A percentile compares a stretch with the other conserved stretches of the same genome.
These are phyloP conservation scores for Xestia sexstrigata DNA, from an alignment of 2,888 invertebrate genomes.

Conservation along the genomic window DNA sequence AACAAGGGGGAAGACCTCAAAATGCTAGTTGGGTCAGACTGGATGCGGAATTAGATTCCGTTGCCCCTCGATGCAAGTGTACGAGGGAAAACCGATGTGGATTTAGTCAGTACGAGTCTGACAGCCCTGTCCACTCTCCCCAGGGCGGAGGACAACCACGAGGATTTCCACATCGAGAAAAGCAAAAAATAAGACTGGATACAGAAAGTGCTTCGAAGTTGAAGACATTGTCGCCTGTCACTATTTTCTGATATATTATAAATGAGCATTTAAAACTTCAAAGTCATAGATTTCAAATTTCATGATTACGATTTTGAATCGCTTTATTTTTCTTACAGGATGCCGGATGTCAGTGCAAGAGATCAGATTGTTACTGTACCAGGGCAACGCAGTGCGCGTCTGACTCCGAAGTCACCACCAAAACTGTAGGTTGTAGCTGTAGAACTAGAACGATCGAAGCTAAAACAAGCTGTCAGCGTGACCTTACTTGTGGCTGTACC, in stretches of 20 bases:
- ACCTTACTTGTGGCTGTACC: slow-evolving; percentile 29
- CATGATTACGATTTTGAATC: not conserved
- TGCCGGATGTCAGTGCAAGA: slow-evolving; percentile 29
- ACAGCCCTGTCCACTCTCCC: too few species aligned
- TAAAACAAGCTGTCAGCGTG: slow-evolving; percentile 11
- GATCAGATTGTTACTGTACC: slow-evolving; percentile 18
- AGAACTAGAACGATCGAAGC: not conserved
- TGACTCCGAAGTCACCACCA: not conserved
- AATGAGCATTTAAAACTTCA: not conserved
- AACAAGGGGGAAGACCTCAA: not conserved
- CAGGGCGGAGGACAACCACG: too few species aligned
- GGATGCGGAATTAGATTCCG: not conserved
- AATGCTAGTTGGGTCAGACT: not conserved
- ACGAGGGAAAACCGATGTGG: too few species aligned
- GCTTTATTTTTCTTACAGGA: slow-evolving; percentile 14
- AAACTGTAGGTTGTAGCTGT: slow-evolving; percentile 9
- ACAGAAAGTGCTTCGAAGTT: not conserved
- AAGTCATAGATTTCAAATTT: not conserved
- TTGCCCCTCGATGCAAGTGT: too few species aligned
- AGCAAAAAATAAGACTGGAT: not conserved
- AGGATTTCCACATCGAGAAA: too few species aligned
- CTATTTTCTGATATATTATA: not conserved
- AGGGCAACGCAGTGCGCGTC: slow-evolving; percentile 41
- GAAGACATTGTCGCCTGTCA: not conserved
- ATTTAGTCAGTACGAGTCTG: too few species aligned